These are phyloP conservation scores for Pediacus dermestoides DNA, from an alignment of 2,888 invertebrate genomes.

Conservation along the genomic window DNA sequence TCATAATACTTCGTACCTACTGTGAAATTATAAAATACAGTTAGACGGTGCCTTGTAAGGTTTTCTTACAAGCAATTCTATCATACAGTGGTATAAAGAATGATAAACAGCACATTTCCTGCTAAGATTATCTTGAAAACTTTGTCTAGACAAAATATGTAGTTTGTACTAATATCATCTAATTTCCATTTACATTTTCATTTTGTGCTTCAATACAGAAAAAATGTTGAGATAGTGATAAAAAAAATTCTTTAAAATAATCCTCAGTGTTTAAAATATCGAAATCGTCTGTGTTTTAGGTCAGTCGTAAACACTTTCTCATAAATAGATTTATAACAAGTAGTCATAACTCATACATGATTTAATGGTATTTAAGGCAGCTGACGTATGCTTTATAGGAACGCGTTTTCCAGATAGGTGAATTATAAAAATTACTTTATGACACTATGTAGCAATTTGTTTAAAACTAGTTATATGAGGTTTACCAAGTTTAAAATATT, in stretches of 20 bases:
- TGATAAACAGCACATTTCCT: slow-evolving; percentile 15
- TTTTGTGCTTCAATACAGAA: too few species aligned
- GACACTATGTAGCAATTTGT: slow-evolving; percentile 7
- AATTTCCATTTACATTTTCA: too few species aligned
- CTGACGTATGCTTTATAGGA: background rate
- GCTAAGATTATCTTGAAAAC: slow-evolving; percentile 12
- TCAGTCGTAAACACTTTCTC: slow-evolving; percentile 7
- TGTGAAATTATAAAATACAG: slow-evolving; percentile 13
- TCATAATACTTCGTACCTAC: slow-evolving; percentile 12
- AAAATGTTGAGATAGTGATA: too few species aligned
- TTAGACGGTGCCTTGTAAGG: slow-evolving; percentile 13
- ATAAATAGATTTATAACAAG: slow-evolving; percentile 9
- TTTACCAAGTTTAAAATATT: slow-evolving; percentile 6
- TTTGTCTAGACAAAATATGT: too few species aligned
- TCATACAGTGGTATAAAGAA: slow-evolving; percentile 16
- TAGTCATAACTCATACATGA: slow-evolving; percentile 3
- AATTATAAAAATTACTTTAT: slow-evolving; percentile 8
- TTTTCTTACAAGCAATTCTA: slow-evolving; percentile 13
- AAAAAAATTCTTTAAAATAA: too few species aligned
- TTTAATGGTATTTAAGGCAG: slow-evolving; percentile 3
- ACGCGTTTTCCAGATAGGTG: background rate
- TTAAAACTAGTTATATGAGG: slow-evolving; percentile 5
- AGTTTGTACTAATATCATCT: too few species aligned
- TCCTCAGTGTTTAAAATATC: too few species aligned
- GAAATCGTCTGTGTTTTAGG: too few species aligned